Evolutionary conservation across 2,113 vertebrate species (phyloP).

Genomic region (Cygnus atratus): DNA sequence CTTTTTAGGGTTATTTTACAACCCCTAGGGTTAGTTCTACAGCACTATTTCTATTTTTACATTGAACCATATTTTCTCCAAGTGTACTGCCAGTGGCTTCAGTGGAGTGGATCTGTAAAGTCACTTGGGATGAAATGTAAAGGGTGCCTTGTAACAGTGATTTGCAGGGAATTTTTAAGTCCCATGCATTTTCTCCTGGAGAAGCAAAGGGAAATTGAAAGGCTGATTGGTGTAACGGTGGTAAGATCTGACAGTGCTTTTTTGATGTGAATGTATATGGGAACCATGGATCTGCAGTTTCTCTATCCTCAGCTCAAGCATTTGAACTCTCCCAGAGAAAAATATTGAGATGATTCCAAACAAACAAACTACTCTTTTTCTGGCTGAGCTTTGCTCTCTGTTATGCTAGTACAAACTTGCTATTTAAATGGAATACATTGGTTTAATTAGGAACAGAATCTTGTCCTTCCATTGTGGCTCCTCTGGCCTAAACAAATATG

Average conservation of each 20-base stretch:
- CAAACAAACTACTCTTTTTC: conserved; percentile 51
- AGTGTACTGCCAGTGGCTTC: not conserved
- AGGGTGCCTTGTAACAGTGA: not conserved
- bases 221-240: not conserved
- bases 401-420: conserved; percentile 48
- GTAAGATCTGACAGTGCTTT: not conserved
- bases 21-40: not conserved
- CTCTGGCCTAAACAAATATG: conserved; percentile 61
- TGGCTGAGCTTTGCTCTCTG: conserved; percentile 43
- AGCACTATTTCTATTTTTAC: not conserved
- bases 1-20: not conserved
- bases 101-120: not conserved
- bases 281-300: not conserved
- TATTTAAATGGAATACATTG: conserved; percentile 59
- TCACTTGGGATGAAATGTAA: not conserved
- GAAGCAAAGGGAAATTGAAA: not conserved
- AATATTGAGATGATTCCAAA: conserved; percentile 53
- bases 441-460: conserved; percentile 65
- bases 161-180: not conserved
- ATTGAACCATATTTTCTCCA: not conserved
- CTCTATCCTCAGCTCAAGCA: not conserved
- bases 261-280: not conserved
- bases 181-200: not conserved
- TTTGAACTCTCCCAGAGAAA: conserved; percentile 52
- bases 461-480: conserved; percentile 54